Evolutionary conservation across 1,140 invertebrate genomes (phyloP), one percentile per base, ranked within the genome.

Genomic region (Cheumatopsyche charites): DNA sequence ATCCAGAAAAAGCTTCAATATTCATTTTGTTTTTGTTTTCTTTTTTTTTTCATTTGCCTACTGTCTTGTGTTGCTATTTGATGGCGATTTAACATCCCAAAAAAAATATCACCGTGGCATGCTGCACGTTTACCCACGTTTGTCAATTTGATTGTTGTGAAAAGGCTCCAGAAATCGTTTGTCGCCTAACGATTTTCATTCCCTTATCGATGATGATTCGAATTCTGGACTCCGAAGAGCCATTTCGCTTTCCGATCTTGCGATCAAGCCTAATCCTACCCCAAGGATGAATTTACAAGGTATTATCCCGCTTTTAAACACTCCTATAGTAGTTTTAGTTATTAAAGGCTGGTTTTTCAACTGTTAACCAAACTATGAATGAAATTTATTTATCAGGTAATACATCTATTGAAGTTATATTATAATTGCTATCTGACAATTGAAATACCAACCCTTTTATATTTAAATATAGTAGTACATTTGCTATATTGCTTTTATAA

Each of bases 211-310:
- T 74, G 70, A 73, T 78, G 81, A 83, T 75, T 77, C 83, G 74
- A 77, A 76, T 71, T 74, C 78, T 73, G 80, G 82, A 67, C 81
- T 83, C 83, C 72, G 82, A 75, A 79, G 83, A 68, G 83, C 81
- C 47, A 83, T 83, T 73, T 84, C 82, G 0, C 80, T 84, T 4
- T 84, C 82, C 6, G 82, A 83, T 79, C 75, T 86, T 78, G 79
- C 86, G 74, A 79, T 85, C 77, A 80, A 87, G 79, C 84, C 85
- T 71, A 81, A 80, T 74, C 82, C 82, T 58, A 80, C 82, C 76
- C 84, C 81, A 17, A 80, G 84, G 79, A 84, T 82, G 78, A 84
- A 80, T 75, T 76, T 81, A 62, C 79, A 80, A 82, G 82, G 82
- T 83, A 75, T 72, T 78, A 79, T 49, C 13, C 45, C 13, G 45